phyloP scores from a whole-genome alignment of 2,888 invertebrate species.

The Microctonus brassicae region DNA sequence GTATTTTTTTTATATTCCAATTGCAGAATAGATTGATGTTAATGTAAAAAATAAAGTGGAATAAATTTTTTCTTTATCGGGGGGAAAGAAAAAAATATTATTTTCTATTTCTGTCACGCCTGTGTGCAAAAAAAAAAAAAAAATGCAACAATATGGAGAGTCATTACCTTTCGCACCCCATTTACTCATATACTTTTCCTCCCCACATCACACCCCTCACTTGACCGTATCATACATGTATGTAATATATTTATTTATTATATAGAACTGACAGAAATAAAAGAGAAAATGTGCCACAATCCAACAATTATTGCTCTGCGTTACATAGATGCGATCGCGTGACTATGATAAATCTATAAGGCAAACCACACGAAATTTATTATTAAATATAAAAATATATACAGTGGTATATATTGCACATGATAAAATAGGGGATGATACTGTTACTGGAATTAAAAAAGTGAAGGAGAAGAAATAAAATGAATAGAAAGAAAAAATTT shows the following conservation, averaged over 20 bases:
- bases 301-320: conserved; percentile 57
- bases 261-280: conserved; percentile 16
- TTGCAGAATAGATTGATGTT: too few species aligned
- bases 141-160: conserved; percentile 28
- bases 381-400: too few species aligned
- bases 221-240: background rate
- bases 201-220: conserved; percentile 2
- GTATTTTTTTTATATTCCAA: too few species aligned
- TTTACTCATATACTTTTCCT: background rate
- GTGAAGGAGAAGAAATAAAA: background rate
- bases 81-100: too few species aligned
- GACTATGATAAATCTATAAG: conserved; percentile 65
- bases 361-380: background rate
- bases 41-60: too few species aligned
- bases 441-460: background rate
- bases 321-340: conserved; percentile 50
- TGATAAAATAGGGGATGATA: background rate
- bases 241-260: background rate
- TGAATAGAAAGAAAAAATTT: background rate
- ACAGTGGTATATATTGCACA: background rate
- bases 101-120: too few species aligned
- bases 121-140: conserved; percentile 35
- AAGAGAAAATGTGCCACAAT: conserved; percentile 47
- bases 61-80: too few species aligned
- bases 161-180: conserved; percentile 47